phyloP scores from a whole-genome alignment of 2,888 invertebrate genomes.

The Drosophila conformis region DNA sequence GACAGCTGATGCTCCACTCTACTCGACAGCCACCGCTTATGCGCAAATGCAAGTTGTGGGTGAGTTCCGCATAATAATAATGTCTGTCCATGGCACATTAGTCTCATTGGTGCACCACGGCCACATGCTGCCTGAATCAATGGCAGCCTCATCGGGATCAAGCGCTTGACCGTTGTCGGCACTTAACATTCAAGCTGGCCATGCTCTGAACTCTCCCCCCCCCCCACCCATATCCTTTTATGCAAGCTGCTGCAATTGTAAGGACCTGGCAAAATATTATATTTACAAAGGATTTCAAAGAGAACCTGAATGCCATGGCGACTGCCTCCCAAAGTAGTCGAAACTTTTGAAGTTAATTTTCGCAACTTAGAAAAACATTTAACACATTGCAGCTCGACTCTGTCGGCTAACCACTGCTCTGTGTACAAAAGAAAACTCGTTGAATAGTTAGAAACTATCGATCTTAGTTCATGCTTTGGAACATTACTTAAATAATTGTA shows the following conservation, averaged over 20 bases:
- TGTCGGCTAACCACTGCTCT: not conserved
- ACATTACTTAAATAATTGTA: not conserved
- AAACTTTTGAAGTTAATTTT: not conserved
- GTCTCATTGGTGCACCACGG: constrained; percentile 29
- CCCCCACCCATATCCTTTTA: not conserved
- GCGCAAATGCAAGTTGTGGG: constrained; percentile 90
- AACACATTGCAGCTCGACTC: not conserved
- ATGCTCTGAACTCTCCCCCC: not conserved
- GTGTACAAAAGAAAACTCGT: not conserved
- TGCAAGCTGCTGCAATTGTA: constrained; percentile 2
- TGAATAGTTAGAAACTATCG: not conserved
- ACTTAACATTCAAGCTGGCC: constrained; percentile 10
- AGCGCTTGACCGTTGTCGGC: constrained; percentile 7
- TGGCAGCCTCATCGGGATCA: constrained; percentile 22
- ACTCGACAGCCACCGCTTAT: constrained; percentile 88
- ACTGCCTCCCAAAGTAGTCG: not conserved
- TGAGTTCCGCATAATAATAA: constrained; percentile 85
- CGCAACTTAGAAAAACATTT: not conserved
- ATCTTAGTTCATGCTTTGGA: not conserved
- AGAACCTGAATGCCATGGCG: not conserved
- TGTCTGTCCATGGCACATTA: not conserved
- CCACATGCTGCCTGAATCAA: constrained; percentile 13
- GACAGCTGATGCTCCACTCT: constrained; percentile 89
- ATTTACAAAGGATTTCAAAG: not conserved
- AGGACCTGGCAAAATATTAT: not conserved